Evolutionary conservation across 1,140 invertebrate species (phyloP), one percentile per base, ranked within the genome.

Genomic region (Drosophila pandora): DNA sequence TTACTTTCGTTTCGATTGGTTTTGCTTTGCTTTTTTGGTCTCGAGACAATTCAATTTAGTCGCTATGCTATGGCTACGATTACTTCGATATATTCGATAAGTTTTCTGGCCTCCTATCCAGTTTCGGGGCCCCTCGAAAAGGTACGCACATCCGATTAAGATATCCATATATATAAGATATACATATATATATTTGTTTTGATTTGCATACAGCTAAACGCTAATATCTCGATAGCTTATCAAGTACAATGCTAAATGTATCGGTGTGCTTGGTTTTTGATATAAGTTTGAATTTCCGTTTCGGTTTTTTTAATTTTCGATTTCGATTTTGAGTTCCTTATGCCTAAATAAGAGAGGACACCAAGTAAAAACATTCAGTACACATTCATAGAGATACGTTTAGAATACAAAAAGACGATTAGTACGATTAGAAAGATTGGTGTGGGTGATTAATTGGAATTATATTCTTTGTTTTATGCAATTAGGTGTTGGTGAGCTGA

Each of bases 221-320:
- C 70, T 79, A 75, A 62, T 75, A 69, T 60, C 13, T 43, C 63
- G 45, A 76, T 68, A 67, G 54, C 72, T 76, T 76, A 68, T 67
- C 71, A 76, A 67, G 56, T 81, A 77, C 69, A 76, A 84, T 81
- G 82, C 81, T 85, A 87, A 84, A 81, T 84, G 68, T 84, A 85
- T 85, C 82, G 82, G 81, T 85, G 81, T 85, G 81, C 82, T 85
- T 85, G 64, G 82, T 87, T 87, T 85, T 87, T 64, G 71, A 78
- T 76, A 82, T 80, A 85, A 81, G 74, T 83, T 76, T 81, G 48
- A 54, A 61, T 68, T 61, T 48, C 43, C 43, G 21, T 45, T 45
- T 63, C 57, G 22, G 79, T 56, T 22, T 37, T 45, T 68, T 76
- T 60, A 57, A 34, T 71, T 61, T 47, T 58, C 13, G n/a, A 13